Conservation (phyloP, 2,797 vertebrate species). For the Hybognathus amarus region DNA sequence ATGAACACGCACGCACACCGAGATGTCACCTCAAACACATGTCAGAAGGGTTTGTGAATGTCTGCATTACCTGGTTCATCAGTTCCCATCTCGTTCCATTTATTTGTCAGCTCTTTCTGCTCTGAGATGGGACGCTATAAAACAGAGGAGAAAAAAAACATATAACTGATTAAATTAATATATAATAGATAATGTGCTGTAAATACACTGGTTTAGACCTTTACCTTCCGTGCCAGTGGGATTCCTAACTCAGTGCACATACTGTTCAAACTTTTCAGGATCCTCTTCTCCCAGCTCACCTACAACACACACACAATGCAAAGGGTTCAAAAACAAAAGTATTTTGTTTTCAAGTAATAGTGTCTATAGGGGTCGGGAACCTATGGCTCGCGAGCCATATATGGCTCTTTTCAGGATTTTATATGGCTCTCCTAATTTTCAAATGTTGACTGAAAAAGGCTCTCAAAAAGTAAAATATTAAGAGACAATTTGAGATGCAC, state of each 20-base stretch:
- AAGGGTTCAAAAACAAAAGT: too few species aligned
- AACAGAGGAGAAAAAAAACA: background rate
- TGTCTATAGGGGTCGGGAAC: too few species aligned
- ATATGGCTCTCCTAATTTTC: too few species aligned
- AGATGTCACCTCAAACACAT: background rate
- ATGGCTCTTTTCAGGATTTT: too few species aligned
- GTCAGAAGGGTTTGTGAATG: background rate
- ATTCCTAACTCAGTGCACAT: conserved; percentile 94
- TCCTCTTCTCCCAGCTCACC: conserved; percentile 96
- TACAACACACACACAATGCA: conserved; percentile 64
- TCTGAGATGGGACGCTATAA: conserved; percentile 85
- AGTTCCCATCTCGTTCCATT: conserved; percentile 99
- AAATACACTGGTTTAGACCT: background rate
- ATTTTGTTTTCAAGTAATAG: too few species aligned
- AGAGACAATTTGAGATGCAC: too few species aligned
- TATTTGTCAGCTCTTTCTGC: conserved; percentile 93
- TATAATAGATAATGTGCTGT: conserved; percentile 47
- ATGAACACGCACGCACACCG: conserved; percentile 28
- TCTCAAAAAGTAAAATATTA: too few species aligned
- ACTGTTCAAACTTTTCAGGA: conserved; percentile 97
- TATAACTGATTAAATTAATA: background rate
- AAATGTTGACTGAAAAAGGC: too few species aligned
- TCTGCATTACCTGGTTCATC: conserved; percentile 90
- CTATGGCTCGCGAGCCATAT: too few species aligned
- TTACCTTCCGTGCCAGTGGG: conserved; percentile 91